Conservation (phyloP, 2,797 vertebrate genomes). For the Schizopygopsis malacanthus region DNA sequence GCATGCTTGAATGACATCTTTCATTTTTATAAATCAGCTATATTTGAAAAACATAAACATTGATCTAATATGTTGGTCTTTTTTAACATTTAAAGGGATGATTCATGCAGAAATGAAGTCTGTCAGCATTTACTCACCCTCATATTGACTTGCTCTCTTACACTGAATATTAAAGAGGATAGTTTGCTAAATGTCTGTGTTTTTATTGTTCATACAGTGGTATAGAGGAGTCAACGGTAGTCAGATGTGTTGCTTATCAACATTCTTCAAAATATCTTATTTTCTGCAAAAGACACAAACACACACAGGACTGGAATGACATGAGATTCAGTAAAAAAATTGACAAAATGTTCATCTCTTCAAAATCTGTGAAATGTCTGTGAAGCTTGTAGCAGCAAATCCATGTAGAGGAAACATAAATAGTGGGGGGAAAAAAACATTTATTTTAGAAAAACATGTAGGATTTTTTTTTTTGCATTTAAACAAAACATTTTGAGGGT, state of each 20-base stretch:
- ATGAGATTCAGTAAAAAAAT: background rate
- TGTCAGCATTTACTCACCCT: background rate
- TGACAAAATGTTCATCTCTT: background rate
- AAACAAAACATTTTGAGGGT: background rate
- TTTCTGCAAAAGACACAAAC: background rate
- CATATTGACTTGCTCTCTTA: background rate
- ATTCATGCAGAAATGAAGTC: background rate
- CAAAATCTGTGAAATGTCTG: background rate
- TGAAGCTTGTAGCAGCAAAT: background rate
- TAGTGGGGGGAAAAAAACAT: background rate
- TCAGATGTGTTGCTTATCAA: background rate
- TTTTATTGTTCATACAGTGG: background rate
- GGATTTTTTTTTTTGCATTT: background rate
- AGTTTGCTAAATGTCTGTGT: background rate
- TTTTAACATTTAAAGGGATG: background rate
- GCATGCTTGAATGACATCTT: background rate
- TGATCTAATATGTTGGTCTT: background rate
- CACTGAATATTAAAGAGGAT: background rate
- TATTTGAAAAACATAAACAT: conserved; percentile 2
- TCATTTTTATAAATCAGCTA: background rate
- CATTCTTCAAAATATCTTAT: background rate
- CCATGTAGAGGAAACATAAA: background rate
- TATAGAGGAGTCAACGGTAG: background rate
- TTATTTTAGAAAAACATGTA: conserved; percentile 20
- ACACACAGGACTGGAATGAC: background rate